Evolutionary conservation across 1,140 invertebrate species (phyloP), one percentile per base, ranked within the genome.

Genomic region (Bombyx mandarina): DNA sequence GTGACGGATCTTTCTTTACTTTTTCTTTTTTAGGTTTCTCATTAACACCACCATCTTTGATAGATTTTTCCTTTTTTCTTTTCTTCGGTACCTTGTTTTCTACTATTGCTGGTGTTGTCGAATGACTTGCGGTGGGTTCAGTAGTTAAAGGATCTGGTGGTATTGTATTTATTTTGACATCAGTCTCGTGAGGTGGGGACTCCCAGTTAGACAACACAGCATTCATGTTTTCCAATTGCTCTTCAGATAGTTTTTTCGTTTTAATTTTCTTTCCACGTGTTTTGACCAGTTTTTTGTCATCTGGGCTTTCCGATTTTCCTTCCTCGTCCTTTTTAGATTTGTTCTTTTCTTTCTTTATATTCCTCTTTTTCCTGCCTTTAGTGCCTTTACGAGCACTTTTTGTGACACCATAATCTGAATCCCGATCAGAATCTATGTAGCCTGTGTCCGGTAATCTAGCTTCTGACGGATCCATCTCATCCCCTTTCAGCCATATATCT

Each of bases 401-500:
- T 42, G 72, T 74, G 10, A 62, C 72, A 43, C 72, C 84, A 67
- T 89, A 89, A 68, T 89, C 88, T 1, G 82, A 87, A 61, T 89
- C 88, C 57, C 68, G 77, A 54, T 86, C 84, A 6, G 84, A 85
- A 52, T 88, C 86, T 6, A 86, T 82, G 54, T 87, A 83, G 1
- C 83, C 86, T 50, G 86, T 80, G 67, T 89, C 88, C 10, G 78
- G 84, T 52, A 76, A 50, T 46, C 75, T 77, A 1, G 86, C 81
- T 62, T 89, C 88, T 1, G 84, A 88, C 6, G 88, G 86, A n/a
- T 88, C 93, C 79, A 94, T 93, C 88, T 94, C 93, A 57, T 93
- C 93, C 60, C 93, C 94, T 88, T 95, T 95, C 35, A 94, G 62
- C 92, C 94, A 95, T 66, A 95, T 94, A 68, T 95, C 94, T 86